Evolutionary conservation across 2,888 invertebrate genomes (phyloP), one percentile per base, ranked within the genome.

Genomic region (Machimus atricapillus): DNA sequence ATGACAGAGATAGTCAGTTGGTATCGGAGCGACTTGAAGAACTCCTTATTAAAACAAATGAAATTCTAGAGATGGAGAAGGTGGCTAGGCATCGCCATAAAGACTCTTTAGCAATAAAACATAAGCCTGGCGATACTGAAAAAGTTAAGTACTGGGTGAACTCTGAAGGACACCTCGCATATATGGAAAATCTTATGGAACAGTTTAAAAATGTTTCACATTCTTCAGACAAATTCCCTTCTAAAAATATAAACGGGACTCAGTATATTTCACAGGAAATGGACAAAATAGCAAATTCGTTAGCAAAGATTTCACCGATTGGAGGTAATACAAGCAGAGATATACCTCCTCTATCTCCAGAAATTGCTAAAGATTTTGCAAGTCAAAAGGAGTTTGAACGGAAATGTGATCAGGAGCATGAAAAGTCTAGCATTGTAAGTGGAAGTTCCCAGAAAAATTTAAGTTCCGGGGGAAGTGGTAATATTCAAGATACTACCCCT

Each of bases 71-170:
- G 89, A 89, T 91, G 87, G 91, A 92, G 19, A 91, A 90, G 43
- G 90, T 90, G 6, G 89, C 90, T 7, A 88, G 90, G 34, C 87
- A 88, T 37, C 79, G 88, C 52, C 87, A 88, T 73, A 89, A 89
- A 52, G 89, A 90, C 9, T 87, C 86, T 6, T 86, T 88, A 8
- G 85, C 87, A 16, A 89, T 93, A 93, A 93, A 93, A 93, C 85
- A 92, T 91, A 91, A 93, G 93, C 0, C 92, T 93, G 89, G 90
- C 89, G 82, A 91, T 93, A 81, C 92, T 93, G 88, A 92, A 91
- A 92, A 93, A 88, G 89, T 56, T 19, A 43, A 19, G 14, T 27
- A n/a, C 8, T 31, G 31, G 27, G 91, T 86, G 93, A 93, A 43
- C 58, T 14, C 78, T 4, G 86, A 46, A 23, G 66, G 87, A 12